Evolutionary conservation across 2,797 vertebrate genomes (phyloP), one percentile per base, ranked within the genome.

Genomic region (Epinephelus awoara): DNA sequence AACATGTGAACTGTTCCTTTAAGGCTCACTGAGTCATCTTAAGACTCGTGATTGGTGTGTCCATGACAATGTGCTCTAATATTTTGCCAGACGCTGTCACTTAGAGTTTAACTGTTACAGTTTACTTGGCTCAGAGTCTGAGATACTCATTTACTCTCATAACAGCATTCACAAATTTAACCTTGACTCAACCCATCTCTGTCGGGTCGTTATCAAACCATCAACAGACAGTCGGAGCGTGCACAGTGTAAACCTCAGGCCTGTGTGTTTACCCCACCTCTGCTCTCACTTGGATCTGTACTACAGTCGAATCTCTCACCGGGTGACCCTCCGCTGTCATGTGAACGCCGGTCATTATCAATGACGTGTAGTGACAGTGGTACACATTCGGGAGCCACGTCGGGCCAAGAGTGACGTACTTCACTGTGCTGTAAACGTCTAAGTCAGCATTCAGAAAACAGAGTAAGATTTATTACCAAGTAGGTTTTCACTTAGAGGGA

Each of bases 211-310:
- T 77, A 65, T 84, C 15, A 73, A 57, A 34, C 57, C 64, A 56
- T 44, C 65, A 44, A 42, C 19, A 63, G 46, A 49, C 57, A 72
- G 47, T 14, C 9, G 10, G 57, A 44, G 56, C 54, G 66, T 65
- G 72, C 57, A 58, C 63, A 62, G 58, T 54, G 34, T 58, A 74
- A 66, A 49, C 55, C 40, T 56, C 65, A 56, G 44, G 42, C 56
- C 34, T 10, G 42, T 61, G 56, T 44, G 65, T 57, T 59, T 68
- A 10, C 25, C 34, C 19, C 52, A 71, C 77, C 82, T 89, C 67
- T 88, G 83, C 78, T 77, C 70, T 46, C 62, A 89, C 75, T 85
- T 90, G 83, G 87, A 89, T 25, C 63, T 6, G 34, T 19, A 59
- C 46, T 80, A 68, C 59, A 10, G 51, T 19, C 23, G 76, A 84